These are phyloP conservation scores for Phymatocera aterrima DNA, from an alignment of 2,888 invertebrate species.

Conservation along the genomic window DNA sequence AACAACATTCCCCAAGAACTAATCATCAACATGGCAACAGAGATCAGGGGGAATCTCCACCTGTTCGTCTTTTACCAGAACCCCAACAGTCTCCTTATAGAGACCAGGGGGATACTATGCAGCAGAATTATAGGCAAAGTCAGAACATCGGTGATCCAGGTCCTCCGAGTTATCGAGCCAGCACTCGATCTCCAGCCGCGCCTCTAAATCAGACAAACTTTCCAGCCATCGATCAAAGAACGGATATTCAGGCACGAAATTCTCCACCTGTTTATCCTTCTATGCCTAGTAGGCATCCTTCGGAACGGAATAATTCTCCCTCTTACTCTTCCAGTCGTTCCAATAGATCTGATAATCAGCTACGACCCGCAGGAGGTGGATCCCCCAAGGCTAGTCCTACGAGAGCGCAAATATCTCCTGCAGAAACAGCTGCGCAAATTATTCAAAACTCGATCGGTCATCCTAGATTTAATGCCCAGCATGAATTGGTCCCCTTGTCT, in stretches of 20 bases:
- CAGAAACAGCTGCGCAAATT: conserved; percentile 56
- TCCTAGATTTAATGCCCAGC: conserved; percentile 47
- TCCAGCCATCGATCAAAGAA: conserved; percentile 22
- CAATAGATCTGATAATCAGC: conserved; percentile 42
- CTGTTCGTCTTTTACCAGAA: conserved; percentile 64
- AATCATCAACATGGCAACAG: conserved; percentile 43
- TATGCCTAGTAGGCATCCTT: conserved; percentile 15
- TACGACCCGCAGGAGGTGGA: conserved; percentile 72
- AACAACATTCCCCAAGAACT: conserved; percentile 65
- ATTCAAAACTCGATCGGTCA: conserved; percentile 58
- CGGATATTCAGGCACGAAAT: conserved; percentile 63
- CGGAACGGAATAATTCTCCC: conserved; percentile 60
- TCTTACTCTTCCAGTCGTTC: conserved; percentile 65
- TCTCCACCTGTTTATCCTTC: conserved; percentile 64
- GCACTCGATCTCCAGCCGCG: conserved; percentile 52
- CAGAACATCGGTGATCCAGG: conserved; percentile 59
- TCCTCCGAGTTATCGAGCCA: conserved; percentile 49
- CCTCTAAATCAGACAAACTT: neutral
- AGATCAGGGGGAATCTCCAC: conserved; percentile 65
- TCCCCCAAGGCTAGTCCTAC: conserved; percentile 73
- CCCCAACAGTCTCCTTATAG: conserved; percentile 63
- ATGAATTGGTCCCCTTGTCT: conserved; percentile 53
- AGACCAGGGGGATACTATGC: conserved; percentile 47
- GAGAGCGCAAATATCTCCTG: conserved; percentile 54
- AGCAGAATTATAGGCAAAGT: conserved; percentile 59